Percentiles rank a stretch among this genome's conserved stretches.
Conservation (phyloP, 2,113 vertebrate genomes). For the Pelobates fuscus region DNA sequence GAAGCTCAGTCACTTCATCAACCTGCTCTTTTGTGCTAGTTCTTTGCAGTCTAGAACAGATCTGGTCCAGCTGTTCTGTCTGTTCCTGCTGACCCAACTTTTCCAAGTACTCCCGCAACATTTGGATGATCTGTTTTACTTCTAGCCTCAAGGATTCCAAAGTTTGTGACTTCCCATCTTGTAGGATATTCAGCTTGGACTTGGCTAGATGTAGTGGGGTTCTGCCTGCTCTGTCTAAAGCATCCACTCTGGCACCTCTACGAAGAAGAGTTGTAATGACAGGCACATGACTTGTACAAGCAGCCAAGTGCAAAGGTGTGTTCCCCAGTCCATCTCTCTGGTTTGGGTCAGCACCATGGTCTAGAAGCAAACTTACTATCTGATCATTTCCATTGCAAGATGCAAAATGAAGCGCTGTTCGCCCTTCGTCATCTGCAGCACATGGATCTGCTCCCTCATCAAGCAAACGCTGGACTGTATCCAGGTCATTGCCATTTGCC, state of each 20-base stretch:
- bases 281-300: constrained; percentile 96
- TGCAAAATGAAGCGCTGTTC: constrained; percentile 94
- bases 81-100: constrained; percentile 88
- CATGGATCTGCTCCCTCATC: constrained; percentile 88
- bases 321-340: constrained; percentile 95
- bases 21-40: constrained; percentile 96
- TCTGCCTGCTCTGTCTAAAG: constrained; percentile 91
- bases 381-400: constrained; percentile 94
- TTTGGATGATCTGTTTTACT: constrained; percentile 98
- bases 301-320: constrained; percentile 93
- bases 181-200: constrained; percentile 94
- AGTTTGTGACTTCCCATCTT: constrained; percentile 92
- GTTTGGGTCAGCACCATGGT: constrained; percentile 92
- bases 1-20: constrained; percentile 92
- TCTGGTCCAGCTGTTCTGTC: constrained; percentile 88
- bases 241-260: constrained; percentile 94
- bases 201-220: constrained; percentile 92
- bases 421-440: constrained; percentile 91
- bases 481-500: constrained; percentile 90
- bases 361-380: constrained; percentile 92
- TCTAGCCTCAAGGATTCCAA: constrained; percentile 88
- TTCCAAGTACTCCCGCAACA: constrained; percentile 93
- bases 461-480: constrained; percentile 90
- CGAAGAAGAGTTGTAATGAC: constrained; percentile 94
- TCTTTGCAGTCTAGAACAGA: constrained; percentile 89